Conservation (phyloP, 2,888 invertebrate genomes). For the Plutella xylostella region DNA sequence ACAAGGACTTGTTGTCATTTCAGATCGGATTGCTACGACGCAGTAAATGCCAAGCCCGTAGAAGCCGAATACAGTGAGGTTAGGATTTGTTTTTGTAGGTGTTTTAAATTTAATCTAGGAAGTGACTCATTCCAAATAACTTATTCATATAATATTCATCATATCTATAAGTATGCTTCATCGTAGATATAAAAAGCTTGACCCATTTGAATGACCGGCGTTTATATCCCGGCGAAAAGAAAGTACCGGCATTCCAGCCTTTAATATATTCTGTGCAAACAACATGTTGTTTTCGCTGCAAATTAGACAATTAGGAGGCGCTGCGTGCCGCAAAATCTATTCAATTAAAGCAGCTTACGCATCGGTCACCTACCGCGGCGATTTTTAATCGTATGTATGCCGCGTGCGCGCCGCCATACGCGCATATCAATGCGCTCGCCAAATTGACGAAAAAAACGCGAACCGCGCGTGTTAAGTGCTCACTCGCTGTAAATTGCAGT, state of each 20-base stretch:
- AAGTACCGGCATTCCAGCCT: conserved; percentile 60
- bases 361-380: conserved; percentile 61
- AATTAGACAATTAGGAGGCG: conserved; percentile 68
- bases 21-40: too few relatives aligned
- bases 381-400: conserved; percentile 69
- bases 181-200: conserved; percentile 28
- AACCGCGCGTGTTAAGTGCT: conserved; percentile 42
- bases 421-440: conserved; percentile 62
- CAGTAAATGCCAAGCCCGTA: too few relatives aligned
- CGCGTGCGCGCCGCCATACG: conserved; percentile 53
- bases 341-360: conserved; percentile 62
- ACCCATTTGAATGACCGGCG: conserved; percentile 37
- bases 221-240: conserved; percentile 61
- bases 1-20: too few relatives aligned
- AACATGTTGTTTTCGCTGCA: conserved; percentile 62
- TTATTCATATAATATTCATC: conserved; percentile 2
- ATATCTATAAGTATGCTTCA: too few relatives aligned
- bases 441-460: conserved; percentile 59
- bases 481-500: too few relatives aligned
- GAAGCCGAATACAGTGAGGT: too few relatives aligned
- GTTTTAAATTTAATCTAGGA: not conserved
- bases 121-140: not conserved
- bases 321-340: conserved; percentile 54
- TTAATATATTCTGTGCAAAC: conserved; percentile 49
- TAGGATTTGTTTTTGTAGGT: too few relatives aligned